Base-by-base conservation (phyloP, 2,888 invertebrate species). In the Dicyrtomina minuta region DNA sequence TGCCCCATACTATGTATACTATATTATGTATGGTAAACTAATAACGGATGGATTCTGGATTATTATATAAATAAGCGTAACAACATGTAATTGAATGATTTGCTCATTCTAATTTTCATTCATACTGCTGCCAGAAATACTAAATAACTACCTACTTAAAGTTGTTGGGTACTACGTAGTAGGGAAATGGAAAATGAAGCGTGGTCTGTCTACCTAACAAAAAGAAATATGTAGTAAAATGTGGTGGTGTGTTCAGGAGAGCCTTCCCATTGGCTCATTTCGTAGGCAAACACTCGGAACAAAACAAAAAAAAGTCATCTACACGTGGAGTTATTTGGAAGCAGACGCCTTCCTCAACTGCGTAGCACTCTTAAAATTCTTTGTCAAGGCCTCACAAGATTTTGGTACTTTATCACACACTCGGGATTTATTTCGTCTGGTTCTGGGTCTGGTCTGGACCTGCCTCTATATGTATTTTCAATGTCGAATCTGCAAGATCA, bases 371-470 rank as follows among this genome's bases (percentile, higher is more conserved):
- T n/a, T n/a, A n/a, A n/a, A n/a, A 55, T 20, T 13, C n/a, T 56
- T 56, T 20, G 44, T 66, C 58, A 44, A 41, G 55, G 56, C 46
- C 44, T 65, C 44, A 44, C 58, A 66, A 58, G 58, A 44, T 66
- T 55, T 41, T 27, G 12, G 10, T 39, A 33, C 33, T 33, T 33
- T 3, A 33, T 33, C 4, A 33, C 33, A 33, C 33, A 33, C n/a
- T n/a, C n/a, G n/a, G n/a, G n/a, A n/a, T n/a, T n/a, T n/a, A 33
- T 33, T 33, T 33, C 33, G 33, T 33, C 33, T 33, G 33, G 33
- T 5, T 33, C 33, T 33, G 33, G 33, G 8, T 8, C 33, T 33
- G 33, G 4, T 33, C 33, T 33, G 33, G 33, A 33, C 33, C 33
- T 33, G 33, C 33, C 33, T 8, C 33, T 33, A 33, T 33, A 33